Conservation (phyloP, 1,140 invertebrate genomes). For the Meloidogyne hapla region DNA sequence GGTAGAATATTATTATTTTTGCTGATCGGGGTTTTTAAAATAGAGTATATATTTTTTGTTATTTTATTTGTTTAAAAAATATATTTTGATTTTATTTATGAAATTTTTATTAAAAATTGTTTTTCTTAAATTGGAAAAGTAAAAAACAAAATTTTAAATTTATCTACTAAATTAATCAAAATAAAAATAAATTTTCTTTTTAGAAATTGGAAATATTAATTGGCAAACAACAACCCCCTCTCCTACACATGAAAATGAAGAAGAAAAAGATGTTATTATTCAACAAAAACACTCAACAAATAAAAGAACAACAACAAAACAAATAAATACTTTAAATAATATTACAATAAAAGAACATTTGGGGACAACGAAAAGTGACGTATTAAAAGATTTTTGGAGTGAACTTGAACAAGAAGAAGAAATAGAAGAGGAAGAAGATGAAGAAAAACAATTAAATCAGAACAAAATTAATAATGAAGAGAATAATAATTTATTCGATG, state of each 20-base stretch:
- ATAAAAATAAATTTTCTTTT: background rate
- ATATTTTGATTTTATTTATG: no score
- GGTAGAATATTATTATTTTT: no score
- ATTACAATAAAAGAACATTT: background rate
- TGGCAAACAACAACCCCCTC: background rate
- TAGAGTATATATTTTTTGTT: no score
- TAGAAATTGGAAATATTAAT: background rate
- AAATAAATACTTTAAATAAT: conserved; percentile 1
- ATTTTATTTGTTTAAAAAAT: no score
- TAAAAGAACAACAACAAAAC: background rate
- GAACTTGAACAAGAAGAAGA: background rate
- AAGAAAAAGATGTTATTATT: background rate
- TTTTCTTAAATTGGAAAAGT: no score
- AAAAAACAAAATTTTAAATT: no score
- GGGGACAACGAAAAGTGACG: background rate
- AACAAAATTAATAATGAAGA: background rate
- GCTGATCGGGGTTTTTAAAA: no score
- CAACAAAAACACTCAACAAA: background rate
- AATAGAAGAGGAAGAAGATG: background rate
- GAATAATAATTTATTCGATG: no score
- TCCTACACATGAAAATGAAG: background rate
- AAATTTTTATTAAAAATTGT: no score
- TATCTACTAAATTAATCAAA: background rate
- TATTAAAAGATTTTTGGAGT: background rate
- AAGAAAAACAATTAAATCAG: background rate